phyloP scores from a whole-genome alignment of 1,140 invertebrate species.

The Pseudomyrmex cubaensis region DNA sequence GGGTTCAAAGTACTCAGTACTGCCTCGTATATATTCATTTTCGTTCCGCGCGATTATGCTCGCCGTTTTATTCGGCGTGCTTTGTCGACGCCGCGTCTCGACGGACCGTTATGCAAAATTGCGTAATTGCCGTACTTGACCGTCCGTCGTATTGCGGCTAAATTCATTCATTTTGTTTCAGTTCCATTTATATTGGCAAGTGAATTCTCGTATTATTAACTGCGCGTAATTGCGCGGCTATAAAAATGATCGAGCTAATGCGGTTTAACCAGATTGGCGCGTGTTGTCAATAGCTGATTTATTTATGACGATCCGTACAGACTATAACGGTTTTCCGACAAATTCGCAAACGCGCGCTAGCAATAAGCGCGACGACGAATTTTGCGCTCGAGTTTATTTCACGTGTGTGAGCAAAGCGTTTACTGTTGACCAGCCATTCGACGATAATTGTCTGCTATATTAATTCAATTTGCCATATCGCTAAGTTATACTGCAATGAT shows the following conservation, averaged over 20 bases:
- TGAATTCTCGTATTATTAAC: background rate
- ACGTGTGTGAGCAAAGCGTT: conserved; percentile 2
- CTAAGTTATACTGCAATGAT: background rate
- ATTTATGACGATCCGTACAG: background rate
- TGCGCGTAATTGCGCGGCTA: background rate
- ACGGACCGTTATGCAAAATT: conserved; percentile 53
- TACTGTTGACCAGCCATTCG: background rate
- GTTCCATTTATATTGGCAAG: background rate
- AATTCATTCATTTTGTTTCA: conserved; percentile 36
- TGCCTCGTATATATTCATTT: conserved; percentile 60
- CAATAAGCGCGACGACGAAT: background rate
- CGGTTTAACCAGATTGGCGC: background rate
- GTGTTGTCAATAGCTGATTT: conserved; percentile 6
- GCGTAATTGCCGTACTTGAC: conserved; percentile 31
- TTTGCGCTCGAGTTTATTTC: conserved; percentile 13
- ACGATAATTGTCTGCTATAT: background rate
- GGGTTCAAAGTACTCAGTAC: conserved; percentile 59
- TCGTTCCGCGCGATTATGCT: conserved; percentile 51
- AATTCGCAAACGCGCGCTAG: conserved; percentile 16
- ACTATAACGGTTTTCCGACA: conserved; percentile 10
- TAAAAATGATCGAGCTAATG: conserved; percentile 7
- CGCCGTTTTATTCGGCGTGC: conserved; percentile 45
- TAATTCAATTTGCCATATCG: background rate
- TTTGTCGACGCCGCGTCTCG: conserved; percentile 19
- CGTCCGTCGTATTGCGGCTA: conserved; percentile 11